These are phyloP conservation scores for Mallotus villosus DNA, from an alignment of 2,797 vertebrate genomes.

Conservation along the genomic window DNA sequence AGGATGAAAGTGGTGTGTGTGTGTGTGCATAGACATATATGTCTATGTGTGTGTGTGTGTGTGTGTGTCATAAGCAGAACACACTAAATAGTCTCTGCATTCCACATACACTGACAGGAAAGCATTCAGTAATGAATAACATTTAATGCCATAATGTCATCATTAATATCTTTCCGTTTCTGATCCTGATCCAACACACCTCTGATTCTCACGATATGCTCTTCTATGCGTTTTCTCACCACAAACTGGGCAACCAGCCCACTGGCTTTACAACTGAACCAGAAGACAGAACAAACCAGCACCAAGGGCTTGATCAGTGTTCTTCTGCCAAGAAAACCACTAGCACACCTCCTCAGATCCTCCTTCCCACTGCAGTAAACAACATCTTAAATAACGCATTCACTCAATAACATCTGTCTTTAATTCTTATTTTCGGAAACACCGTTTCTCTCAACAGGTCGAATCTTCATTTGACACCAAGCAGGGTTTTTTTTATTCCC, in stretches of 20 bases:
- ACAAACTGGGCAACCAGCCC: constrained; percentile 44
- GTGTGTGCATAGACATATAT: too few species aligned
- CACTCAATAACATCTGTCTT: constrained; percentile 19
- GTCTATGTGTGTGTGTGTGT: background rate
- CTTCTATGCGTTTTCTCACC: background rate
- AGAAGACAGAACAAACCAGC: constrained; percentile 20
- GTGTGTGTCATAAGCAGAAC: background rate
- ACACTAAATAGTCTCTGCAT: background rate
- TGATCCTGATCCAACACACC: constrained; percentile 21
- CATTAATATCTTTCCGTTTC: constrained; percentile 35
- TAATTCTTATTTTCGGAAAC: constrained; percentile 11
- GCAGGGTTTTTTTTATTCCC: background rate
- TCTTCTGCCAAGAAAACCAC: constrained; percentile 25
- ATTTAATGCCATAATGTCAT: constrained; percentile 20
- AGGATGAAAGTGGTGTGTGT: background rate
- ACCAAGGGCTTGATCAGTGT: constrained; percentile 45
- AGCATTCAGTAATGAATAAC: too few species aligned
- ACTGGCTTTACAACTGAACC: constrained; percentile 26
- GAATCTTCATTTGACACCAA: constrained; percentile 20
- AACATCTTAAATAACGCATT: constrained; percentile 35
- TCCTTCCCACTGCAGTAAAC: constrained; percentile 23
- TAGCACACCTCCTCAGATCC: background rate
- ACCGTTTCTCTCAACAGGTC: background rate
- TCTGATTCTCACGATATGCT: background rate
- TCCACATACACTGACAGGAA: background rate